Conservation (phyloP, 2,113 vertebrate species). For the Psittacus erithacus region DNA sequence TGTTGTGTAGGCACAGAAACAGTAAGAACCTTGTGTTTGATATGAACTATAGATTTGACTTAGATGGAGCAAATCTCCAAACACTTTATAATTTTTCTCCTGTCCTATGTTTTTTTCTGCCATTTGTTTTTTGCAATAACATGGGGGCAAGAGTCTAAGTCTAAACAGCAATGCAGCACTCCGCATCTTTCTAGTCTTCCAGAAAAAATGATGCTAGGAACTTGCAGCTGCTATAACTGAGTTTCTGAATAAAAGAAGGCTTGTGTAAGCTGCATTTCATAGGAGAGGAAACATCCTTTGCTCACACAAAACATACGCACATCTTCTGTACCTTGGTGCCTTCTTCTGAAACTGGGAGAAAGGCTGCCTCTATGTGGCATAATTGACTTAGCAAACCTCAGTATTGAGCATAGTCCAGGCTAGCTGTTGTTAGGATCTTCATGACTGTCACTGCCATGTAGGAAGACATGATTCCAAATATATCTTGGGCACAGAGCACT, state of each 20-base stretch:
- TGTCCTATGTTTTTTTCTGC: neutral
- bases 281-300: neutral
- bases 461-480: neutral
- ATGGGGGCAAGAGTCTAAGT: neutral
- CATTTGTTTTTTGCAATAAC: neutral
- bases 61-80: neutral
- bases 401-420: neutral
- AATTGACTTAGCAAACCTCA: neutral
- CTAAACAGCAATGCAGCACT: too few species aligned
- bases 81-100: neutral
- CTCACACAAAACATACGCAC: neutral
- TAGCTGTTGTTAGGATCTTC: neutral
- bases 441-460: accelerated
- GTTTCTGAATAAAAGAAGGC: neutral
- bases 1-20: neutral
- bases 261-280: neutral
- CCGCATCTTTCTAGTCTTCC: neutral
- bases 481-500: neutral
- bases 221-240: neutral
- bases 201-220: neutral
- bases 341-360: neutral
- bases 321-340: neutral
- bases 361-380: constrained; percentile 40
- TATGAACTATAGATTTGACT: neutral
- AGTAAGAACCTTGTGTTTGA: neutral